phyloP scores from a whole-genome alignment of 2,797 vertebrate genomes.

The Cyprinella venusta region DNA sequence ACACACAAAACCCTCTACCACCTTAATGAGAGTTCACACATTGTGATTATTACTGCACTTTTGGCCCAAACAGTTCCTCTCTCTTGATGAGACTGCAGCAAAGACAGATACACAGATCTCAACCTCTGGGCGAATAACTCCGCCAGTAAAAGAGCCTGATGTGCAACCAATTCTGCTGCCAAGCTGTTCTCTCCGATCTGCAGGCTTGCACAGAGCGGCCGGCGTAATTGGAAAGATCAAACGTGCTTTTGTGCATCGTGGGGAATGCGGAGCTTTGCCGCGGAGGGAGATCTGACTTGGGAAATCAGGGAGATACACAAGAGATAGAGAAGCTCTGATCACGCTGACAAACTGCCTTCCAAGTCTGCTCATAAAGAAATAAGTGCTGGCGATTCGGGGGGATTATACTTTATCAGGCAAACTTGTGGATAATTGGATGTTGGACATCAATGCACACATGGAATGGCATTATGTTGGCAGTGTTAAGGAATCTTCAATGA shows the following conservation, averaged over 20 bases:
- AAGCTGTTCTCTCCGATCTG: slow-evolving; percentile 76
- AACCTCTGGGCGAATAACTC: slow-evolving; percentile 75
- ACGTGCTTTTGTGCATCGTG: slow-evolving; percentile 79
- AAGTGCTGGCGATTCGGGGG: slow-evolving; percentile 26
- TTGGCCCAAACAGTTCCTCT: slow-evolving; percentile 56
- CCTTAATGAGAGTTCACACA: slow-evolving; percentile 58
- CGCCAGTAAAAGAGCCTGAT: slow-evolving; percentile 79
- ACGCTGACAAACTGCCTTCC: slow-evolving; percentile 50
- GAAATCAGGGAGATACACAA: slow-evolving; percentile 71
- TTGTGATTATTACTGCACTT: slow-evolving; percentile 63
- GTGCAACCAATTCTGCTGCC: slow-evolving; percentile 77
- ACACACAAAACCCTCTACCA: slow-evolving; percentile 39
- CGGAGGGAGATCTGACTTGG: slow-evolving; percentile 73
- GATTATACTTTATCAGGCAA: slow-evolving; percentile 12
- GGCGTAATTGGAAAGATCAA: slow-evolving; percentile 83
- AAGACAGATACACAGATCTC: slow-evolving; percentile 65
- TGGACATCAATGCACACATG: neutral
- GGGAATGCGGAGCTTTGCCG: slow-evolving; percentile 74
- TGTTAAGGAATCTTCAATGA: neutral
- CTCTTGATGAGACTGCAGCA: slow-evolving; percentile 68
- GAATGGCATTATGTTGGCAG: neutral
- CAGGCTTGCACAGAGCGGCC: slow-evolving; percentile 72
- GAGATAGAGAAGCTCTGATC: slow-evolving; percentile 63
- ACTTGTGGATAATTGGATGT: slow-evolving; percentile 34
- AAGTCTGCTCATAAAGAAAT: slow-evolving; percentile 46